These are phyloP conservation scores for Parauchenoglanis punctatus DNA, from an alignment of 2,797 vertebrate genomes.

Conservation along the genomic window DNA sequence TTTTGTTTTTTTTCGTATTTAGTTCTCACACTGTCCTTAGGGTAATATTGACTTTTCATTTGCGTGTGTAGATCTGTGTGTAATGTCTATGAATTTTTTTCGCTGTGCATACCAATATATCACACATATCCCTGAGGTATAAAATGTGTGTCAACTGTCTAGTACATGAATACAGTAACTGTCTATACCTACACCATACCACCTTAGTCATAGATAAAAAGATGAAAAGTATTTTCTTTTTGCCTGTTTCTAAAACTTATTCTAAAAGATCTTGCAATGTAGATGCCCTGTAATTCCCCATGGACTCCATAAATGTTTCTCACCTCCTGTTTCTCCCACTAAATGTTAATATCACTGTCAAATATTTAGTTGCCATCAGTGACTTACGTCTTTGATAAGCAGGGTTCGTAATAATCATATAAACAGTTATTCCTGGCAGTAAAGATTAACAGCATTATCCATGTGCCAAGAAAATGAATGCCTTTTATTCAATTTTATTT, in stretches of 20 bases:
- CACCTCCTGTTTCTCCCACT: not conserved
- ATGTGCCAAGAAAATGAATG: not conserved
- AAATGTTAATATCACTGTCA: not conserved
- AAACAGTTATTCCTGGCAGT: not conserved
- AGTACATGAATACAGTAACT: not conserved
- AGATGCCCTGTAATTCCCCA: not conserved
- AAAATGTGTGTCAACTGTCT: not conserved
- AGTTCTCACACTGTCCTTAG: conserved; percentile 4
- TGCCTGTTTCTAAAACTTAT: not conserved
- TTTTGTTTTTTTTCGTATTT: not conserved
- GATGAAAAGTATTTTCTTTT: not conserved
- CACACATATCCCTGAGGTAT: not conserved
- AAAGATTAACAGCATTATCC: not conserved
- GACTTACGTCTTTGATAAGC: not conserved
- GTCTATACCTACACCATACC: not conserved
- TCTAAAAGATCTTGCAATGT: not conserved
- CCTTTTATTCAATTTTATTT: not conserved
- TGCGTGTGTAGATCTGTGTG: not conserved
- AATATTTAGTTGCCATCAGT: not conserved
- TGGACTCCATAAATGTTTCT: not conserved
- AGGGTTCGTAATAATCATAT: not conserved
- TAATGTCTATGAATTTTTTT: not conserved
- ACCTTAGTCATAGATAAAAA: not conserved
- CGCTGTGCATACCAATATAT: not conserved
- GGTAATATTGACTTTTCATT: conserved; percentile 20